These are phyloP conservation scores for Hirtodrosophila duncani DNA, from an alignment of 2,888 invertebrate genomes.

Conservation along the genomic window DNA sequence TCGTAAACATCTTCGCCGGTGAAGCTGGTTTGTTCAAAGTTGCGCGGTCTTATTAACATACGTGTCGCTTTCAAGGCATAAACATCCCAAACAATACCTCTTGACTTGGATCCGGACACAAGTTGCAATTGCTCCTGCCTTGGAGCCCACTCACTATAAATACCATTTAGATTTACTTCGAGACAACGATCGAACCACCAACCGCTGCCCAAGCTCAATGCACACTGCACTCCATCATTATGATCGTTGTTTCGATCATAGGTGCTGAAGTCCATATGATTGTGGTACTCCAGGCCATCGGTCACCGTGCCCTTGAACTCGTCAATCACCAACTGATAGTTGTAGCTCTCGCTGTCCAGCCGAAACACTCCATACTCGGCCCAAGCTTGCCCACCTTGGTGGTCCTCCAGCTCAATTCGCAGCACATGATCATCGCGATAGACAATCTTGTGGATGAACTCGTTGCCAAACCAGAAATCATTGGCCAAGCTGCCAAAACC, in stretches of 20 bases:
- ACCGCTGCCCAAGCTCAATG: conserved; percentile 80
- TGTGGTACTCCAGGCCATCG: conserved; percentile 80
- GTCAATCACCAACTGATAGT: conserved; percentile 79
- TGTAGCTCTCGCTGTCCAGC: conserved; percentile 77
- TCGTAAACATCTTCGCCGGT: conserved; percentile 20
- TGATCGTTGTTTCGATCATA: conserved; percentile 79
- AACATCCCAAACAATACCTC: conserved; percentile 81
- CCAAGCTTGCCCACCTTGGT: conserved; percentile 79
- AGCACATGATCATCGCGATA: conserved; percentile 77
- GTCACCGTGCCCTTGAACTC: conserved; percentile 80
- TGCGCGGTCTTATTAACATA: conserved; percentile 78
- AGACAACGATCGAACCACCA: conserved; percentile 81
- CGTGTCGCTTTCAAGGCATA: conserved; percentile 79
- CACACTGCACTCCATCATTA: conserved; percentile 80
- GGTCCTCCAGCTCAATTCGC: conserved; percentile 80
- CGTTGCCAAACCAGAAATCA: conserved; percentile 83
- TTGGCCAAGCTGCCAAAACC: conserved; percentile 80
- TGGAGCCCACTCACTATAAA: not conserved
- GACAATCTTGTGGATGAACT: conserved; percentile 79
- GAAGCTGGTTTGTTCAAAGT: conserved; percentile 1
- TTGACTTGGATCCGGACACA: too few species aligned
- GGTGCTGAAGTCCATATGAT: conserved; percentile 78
- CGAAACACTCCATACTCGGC: conserved; percentile 79
- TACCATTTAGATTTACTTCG: conserved; percentile 64
- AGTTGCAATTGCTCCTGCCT: too few species aligned